Conservation (phyloP, 2,797 vertebrate genomes). For the Sebastes hubbsi region DNA sequence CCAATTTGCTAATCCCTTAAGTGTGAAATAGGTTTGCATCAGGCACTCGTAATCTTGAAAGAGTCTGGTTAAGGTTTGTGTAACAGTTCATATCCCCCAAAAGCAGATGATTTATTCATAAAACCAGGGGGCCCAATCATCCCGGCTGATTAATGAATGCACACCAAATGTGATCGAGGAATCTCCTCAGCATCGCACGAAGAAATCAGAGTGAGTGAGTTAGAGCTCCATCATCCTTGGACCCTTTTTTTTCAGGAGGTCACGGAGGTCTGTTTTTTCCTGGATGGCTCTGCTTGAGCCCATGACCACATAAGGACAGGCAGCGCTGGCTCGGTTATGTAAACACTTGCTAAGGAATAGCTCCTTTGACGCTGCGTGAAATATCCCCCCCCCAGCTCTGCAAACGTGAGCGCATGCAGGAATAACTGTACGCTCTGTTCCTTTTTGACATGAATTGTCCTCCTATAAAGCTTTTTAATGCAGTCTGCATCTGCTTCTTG, state of each 20-base stretch:
- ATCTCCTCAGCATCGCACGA: slow-evolving; percentile 3
- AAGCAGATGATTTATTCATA: slow-evolving; percentile 44
- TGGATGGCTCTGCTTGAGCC: slow-evolving; percentile 63
- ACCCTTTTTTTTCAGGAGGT: slow-evolving; percentile 58
- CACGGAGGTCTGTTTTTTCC: slow-evolving; percentile 67
- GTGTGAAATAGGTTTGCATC: slow-evolving; percentile 43
- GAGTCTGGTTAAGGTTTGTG: slow-evolving; percentile 8
- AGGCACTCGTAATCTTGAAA: slow-evolving; percentile 20
- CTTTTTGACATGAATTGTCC: slow-evolving; percentile 26
- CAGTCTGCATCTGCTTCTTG: slow-evolving; percentile 34
- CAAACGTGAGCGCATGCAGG: slow-evolving; percentile 19
- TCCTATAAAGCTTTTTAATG: slow-evolving; percentile 7
- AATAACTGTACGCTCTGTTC: slow-evolving; percentile 14
- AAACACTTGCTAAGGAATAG: slow-evolving; percentile 75
- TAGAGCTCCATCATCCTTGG: slow-evolving; percentile 58
- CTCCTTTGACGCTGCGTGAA: slow-evolving; percentile 56
- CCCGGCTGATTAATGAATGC: slow-evolving; percentile 21
- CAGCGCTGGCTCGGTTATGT: slow-evolving; percentile 71
- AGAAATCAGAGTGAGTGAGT: slow-evolving; percentile 7
- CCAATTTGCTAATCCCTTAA: slow-evolving; percentile 46
- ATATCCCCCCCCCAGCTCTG: slow-evolving; percentile 32
- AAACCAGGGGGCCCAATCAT: slow-evolving; percentile 18
- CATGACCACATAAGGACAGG: slow-evolving; percentile 86
- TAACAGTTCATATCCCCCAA: not conserved
- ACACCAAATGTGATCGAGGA: slow-evolving; percentile 4